These are phyloP conservation scores for Toxotes jaculatrix DNA, from an alignment of 2,113 vertebrate genomes.

Conservation along the genomic window DNA sequence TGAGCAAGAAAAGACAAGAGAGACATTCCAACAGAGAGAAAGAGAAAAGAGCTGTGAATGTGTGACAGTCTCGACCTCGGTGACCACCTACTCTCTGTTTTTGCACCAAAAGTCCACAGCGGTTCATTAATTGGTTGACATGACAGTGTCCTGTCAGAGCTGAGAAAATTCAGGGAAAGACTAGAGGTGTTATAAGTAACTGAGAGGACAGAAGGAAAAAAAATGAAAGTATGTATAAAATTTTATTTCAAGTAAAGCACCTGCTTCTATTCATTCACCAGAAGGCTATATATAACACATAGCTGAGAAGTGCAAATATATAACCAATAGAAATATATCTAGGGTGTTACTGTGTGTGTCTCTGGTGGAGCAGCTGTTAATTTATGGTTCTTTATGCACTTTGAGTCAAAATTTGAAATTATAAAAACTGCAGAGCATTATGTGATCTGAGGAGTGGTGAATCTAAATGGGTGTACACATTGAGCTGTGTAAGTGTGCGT, in stretches of 20 bases:
- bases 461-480: not conserved
- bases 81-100: conserved; percentile 36
- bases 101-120: conserved; percentile 24
- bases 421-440: not conserved
- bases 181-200: conserved; percentile 2
- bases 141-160: conserved; percentile 39
- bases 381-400: not conserved
- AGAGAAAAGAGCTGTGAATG: conserved; percentile 10
- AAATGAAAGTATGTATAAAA: not conserved
- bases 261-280: not conserved
- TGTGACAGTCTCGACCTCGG: conserved; percentile 36
- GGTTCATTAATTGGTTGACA: conserved; percentile 51
- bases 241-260: conserved; percentile 1
- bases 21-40: not conserved
- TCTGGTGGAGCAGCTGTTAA: not conserved
- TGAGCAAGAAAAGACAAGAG: conserved; percentile 17
- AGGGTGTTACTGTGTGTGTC: not conserved
- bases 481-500: not conserved
- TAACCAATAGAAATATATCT: not conserved
- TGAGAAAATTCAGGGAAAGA: conserved; percentile 30
- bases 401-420: not conserved
- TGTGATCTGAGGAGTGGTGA: conserved; percentile 5
- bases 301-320: not conserved
- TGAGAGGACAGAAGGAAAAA: not conserved
- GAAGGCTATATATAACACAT: not conserved